phyloP scores from a whole-genome alignment of 2,888 invertebrate species.

The Agapetus fuscipes region DNA sequence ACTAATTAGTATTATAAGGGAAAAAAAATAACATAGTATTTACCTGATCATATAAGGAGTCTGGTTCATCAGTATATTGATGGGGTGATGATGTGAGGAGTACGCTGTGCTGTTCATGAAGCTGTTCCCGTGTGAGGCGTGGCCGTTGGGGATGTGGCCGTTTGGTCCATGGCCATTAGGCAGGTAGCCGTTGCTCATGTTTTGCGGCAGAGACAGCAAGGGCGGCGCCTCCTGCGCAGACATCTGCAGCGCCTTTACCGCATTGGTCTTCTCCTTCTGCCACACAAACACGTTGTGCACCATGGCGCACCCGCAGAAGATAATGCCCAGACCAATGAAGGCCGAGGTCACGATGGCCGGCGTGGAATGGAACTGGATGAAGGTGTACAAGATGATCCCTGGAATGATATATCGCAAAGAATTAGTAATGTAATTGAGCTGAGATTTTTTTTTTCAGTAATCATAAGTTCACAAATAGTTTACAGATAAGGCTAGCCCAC shows the following conservation, averaged over 20 bases:
- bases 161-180: too few species aligned
- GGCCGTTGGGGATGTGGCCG: too few species aligned
- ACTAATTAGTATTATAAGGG: too few species aligned
- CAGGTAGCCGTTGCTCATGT: constrained; percentile 29
- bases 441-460: background rate
- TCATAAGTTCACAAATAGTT: constrained; percentile 13
- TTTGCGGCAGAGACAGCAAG: constrained; percentile 27
- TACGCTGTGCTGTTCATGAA: constrained; percentile 30
- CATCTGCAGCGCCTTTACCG: constrained; percentile 52
- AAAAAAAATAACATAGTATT: too few species aligned
- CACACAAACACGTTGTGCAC: constrained; percentile 92
- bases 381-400: constrained; percentile 88
- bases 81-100: background rate
- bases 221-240: constrained; percentile 14
- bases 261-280: constrained; percentile 83
- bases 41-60: background rate
- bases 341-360: constrained; percentile 86
- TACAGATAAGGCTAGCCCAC: background rate
- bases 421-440: background rate
- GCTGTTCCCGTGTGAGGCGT: constrained; percentile 33
- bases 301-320: constrained; percentile 89
- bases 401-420: constrained; percentile 29
- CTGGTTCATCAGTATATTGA: background rate
- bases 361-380: constrained; percentile 86
- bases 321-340: constrained; percentile 82